Evolutionary conservation across 2,797 vertebrate species (phyloP).

Genomic region (Halcyon smyrnensis): DNA sequence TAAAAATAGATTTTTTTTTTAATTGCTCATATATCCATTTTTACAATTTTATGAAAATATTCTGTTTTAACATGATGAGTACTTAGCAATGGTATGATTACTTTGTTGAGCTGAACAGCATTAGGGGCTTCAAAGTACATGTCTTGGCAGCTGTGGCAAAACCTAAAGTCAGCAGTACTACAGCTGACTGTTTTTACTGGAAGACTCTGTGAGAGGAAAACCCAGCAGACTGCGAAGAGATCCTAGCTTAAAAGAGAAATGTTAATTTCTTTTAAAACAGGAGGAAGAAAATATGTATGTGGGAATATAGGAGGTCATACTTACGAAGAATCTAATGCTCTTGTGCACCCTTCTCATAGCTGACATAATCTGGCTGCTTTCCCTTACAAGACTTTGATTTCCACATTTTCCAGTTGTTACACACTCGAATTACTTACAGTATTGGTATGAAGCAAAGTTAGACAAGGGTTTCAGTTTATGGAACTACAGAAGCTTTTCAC

Average conservation of each 20-base stretch:
- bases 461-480: background rate
- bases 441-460: background rate
- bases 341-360: background rate
- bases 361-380: background rate
- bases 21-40: background rate
- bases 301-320: background rate
- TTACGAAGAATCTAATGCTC: background rate
- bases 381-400: background rate
- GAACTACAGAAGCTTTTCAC: background rate
- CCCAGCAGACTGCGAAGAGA: background rate
- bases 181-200: background rate
- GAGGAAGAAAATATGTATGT: background rate
- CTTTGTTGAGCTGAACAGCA: background rate
- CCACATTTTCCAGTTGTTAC: rapidly evolving
- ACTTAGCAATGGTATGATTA: background rate
- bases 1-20: background rate
- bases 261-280: background rate
- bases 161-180: background rate
- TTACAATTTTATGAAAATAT: background rate
- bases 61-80: background rate
- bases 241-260: background rate
- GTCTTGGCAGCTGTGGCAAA: background rate
- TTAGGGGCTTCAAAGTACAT: background rate
- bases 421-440: rapidly evolving
- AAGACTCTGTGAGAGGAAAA: background rate